Conservation (phyloP, 2,888 invertebrate species). For the Mesorhabditis belari region DNA sequence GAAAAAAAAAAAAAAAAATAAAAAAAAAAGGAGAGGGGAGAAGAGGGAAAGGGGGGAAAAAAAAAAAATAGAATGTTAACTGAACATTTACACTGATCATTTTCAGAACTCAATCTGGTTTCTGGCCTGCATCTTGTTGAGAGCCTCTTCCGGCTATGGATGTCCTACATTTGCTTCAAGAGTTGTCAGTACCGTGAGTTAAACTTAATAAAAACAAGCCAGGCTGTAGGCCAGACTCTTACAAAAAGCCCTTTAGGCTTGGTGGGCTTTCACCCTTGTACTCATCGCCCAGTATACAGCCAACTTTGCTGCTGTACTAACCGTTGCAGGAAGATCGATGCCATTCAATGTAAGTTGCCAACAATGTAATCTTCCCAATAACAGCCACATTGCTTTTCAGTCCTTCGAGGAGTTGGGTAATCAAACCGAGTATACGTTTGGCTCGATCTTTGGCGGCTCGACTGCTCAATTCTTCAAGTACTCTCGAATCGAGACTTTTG, state of each 20-base stretch:
- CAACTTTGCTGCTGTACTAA: constrained; percentile 89
- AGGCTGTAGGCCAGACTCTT: not conserved
- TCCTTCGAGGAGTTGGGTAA: constrained; percentile 75
- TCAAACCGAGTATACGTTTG: constrained; percentile 85
- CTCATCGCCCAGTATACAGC: constrained; percentile 98
- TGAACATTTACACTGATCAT: constrained; percentile 2
- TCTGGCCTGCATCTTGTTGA: constrained; percentile 71
- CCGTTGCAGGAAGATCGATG: constrained; percentile 72
- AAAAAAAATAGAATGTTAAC: not conserved
- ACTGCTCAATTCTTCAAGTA: constrained; percentile 77
- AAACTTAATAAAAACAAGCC: not conserved
- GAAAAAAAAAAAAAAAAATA: no score
- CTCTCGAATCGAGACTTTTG: constrained; percentile 55
- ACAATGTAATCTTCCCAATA: not conserved
- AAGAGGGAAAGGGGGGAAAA: no score
- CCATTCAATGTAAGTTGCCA: constrained; percentile 35
- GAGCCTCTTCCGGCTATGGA: constrained; percentile 85
- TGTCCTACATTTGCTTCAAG: constrained; percentile 66
- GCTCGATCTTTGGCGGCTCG: constrained; percentile 83
- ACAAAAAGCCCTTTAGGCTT: constrained; percentile 67
- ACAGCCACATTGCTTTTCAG: constrained; percentile 15
- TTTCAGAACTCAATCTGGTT: constrained; percentile 49
- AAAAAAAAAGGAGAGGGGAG: no score
- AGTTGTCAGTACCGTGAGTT: constrained; percentile 1
- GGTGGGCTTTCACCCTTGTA: constrained; percentile 99